Evolutionary conservation across 2,113 vertebrate species (phyloP).

Genomic region (Aix galericulata): DNA sequence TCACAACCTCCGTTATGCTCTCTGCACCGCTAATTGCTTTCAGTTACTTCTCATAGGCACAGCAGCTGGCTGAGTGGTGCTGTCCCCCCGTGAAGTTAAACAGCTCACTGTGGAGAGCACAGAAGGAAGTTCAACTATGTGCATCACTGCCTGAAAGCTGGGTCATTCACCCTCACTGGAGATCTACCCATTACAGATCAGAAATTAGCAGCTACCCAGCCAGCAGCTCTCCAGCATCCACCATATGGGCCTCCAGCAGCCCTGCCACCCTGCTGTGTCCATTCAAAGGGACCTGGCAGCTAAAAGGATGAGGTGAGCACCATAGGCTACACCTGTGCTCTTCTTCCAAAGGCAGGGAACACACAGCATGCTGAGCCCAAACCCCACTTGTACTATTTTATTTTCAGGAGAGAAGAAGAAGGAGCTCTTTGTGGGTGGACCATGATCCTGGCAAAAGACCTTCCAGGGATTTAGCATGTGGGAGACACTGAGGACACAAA

Average conservation of each 20-base stretch:
- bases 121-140: not conserved
- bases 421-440: not conserved
- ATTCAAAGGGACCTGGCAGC: not conserved
- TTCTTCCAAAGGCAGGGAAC: not conserved
- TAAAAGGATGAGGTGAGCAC: not conserved
- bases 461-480: not conserved
- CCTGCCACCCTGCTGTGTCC: accelerated
- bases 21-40: not conserved
- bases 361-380: not conserved
- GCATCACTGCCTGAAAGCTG: not conserved
- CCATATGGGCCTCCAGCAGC: accelerated
- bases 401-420: not conserved
- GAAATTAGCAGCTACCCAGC: not conserved
- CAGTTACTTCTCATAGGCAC: not conserved
- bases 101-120: not conserved
- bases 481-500: not conserved
- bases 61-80: not conserved
- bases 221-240: not conserved
- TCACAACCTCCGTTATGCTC: not conserved
- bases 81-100: not conserved
- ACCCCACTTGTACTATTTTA: not conserved
- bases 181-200: not conserved
- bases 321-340: not conserved
- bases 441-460: not conserved
- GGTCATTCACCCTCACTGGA: not conserved